phyloP scores from a whole-genome alignment of 2,113 vertebrate species.

The Cephalopholis sonnerati region DNA sequence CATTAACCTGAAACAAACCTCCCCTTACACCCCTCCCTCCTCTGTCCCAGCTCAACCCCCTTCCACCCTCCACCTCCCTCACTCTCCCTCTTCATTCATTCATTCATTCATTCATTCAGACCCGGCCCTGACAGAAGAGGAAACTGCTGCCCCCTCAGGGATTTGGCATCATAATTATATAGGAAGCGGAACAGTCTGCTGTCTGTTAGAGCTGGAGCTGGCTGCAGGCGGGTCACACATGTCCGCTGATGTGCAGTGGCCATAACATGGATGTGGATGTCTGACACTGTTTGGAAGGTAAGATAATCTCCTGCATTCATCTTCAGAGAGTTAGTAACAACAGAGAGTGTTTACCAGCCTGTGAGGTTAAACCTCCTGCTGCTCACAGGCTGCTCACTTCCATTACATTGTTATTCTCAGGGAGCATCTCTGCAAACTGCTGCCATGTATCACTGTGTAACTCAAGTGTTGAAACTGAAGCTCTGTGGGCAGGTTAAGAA shows the following conservation, averaged over 20 bases:
- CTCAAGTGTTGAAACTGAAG: background rate
- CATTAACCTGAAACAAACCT: slow-evolving; percentile 53
- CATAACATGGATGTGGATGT: slow-evolving; percentile 43
- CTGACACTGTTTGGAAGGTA: slow-evolving; percentile 67
- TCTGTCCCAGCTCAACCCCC: slow-evolving; percentile 7
- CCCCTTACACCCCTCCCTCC: background rate
- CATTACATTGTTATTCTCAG: slow-evolving; percentile 2
- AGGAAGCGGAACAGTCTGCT: slow-evolving; percentile 64
- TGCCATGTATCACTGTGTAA: background rate
- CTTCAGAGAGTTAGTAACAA: slow-evolving; percentile 16
- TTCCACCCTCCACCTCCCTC: slow-evolving; percentile 31
- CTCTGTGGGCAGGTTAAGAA: background rate
- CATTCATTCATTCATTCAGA: slow-evolving; percentile 55
- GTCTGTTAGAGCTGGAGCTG: slow-evolving; percentile 51
- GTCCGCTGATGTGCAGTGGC: slow-evolving; percentile 16
- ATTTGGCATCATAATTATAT: slow-evolving; percentile 69
- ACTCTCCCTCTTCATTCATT: background rate
- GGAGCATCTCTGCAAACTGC: slow-evolving; percentile 1
- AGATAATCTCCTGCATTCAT: slow-evolving; percentile 39
- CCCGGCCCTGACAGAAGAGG: slow-evolving; percentile 54
- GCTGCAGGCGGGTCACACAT: slow-evolving; percentile 41
- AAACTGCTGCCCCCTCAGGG: slow-evolving; percentile 71
- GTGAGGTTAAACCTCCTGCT: slow-evolving; percentile 19
- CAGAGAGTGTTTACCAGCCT: slow-evolving; percentile 1
- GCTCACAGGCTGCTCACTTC: background rate